These are phyloP conservation scores for Penaeus chinensis DNA, from an alignment of 1,140 invertebrate genomes.

Conservation along the genomic window DNA sequence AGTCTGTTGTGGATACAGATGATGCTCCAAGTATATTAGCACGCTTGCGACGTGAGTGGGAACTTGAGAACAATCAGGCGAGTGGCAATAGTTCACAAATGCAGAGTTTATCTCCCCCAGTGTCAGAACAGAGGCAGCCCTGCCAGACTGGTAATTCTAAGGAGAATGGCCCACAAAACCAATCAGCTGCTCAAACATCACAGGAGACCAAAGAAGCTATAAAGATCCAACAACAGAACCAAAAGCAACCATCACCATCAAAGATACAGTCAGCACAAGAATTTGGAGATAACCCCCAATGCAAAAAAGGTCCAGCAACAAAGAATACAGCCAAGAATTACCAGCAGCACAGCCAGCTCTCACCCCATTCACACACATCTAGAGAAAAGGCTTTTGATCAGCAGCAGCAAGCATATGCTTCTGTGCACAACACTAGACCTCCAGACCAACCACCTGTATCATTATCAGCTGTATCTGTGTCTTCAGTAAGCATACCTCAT, in stretches of 20 bases:
- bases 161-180: not conserved
- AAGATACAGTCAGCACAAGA: too few species aligned
- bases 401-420: too few species aligned
- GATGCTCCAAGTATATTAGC: constrained; percentile 53
- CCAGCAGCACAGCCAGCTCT: too few species aligned
- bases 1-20: constrained; percentile 29
- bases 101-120: constrained; percentile 6
- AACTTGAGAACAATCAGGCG: constrained; percentile 47
- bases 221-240: not conserved
- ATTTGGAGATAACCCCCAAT: too few species aligned
- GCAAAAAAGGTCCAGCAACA: too few species aligned
- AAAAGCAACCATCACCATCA: not conserved
- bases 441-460: too few species aligned
- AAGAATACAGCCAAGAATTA: too few species aligned
- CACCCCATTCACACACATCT: too few species aligned
- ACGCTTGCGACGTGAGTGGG: constrained; percentile 47
- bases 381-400: too few species aligned
- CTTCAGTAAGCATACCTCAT: too few species aligned
- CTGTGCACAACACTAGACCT: too few species aligned
- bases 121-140: not conserved
- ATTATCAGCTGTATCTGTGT: too few species aligned
- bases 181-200: not conserved
- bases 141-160: not conserved
- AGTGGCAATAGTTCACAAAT: constrained; percentile 1
- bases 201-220: not conserved